Evolutionary conservation across 1,140 invertebrate genomes (phyloP), one percentile per base, ranked within the genome.

Genomic region (Ceratitis capitata): DNA sequence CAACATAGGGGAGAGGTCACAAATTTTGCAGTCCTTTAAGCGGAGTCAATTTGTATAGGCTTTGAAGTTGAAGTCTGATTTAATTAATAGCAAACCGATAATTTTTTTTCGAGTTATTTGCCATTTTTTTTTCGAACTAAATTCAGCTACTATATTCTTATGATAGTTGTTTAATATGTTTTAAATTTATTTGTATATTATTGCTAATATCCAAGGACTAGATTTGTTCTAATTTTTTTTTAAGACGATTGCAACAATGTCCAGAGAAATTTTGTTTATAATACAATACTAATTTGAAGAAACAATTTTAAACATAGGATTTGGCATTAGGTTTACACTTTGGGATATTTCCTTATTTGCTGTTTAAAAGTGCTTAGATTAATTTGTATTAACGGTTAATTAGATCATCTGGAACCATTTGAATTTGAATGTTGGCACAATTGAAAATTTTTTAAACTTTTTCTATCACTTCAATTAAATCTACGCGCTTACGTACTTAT

Each of bases 251-350:
- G 39, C 19, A 26, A 7, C 35, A 42, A 39, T n/a, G 64, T 78
- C 16, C 19, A 78, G 9, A 42, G 14, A 23, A 23, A 78, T 42
- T 42, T 35, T 5, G 35, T 42, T 47, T 78, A n/a, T 69, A n/a
- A 14, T 32, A n/a, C n/a, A 45, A 78, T 45, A 78, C 14, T 12
- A 5, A 45, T 39, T n/a, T 9, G 19, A 78, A 23, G 32, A 78
- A 45, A 78, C 39, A 26, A 45, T 78, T 35, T 78, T 64, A 78
- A 78, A n/a, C 19, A 78, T 78, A 45, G 35, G 39, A 78, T 78
- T 78, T 78, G 69, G 69, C 69, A 78, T 78, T 78, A 78, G 16
- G 69, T 45, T 78, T 78, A 45, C 35, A 78, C 69, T 78, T 78
- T 78, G 69, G 69, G 23, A 3, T 69, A 35, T 29, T 16, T 69